phyloP scores from a whole-genome alignment of 2,797 vertebrate genomes.

The Galagoides demidoff region DNA sequence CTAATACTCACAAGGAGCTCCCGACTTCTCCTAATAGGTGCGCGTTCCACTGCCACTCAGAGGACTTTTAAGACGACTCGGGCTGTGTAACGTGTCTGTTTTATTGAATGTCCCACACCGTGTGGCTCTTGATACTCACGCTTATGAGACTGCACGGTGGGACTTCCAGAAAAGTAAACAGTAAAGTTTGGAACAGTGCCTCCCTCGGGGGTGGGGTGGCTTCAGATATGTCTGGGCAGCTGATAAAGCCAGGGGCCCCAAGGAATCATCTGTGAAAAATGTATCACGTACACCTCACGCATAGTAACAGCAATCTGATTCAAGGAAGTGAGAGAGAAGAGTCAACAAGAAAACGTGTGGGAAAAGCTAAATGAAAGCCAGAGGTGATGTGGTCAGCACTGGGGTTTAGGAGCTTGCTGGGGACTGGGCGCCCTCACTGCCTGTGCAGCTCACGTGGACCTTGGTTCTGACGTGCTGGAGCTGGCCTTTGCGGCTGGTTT shows the following conservation, averaged over 20 bases:
- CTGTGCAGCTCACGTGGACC: fast-evolving
- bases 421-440: fast-evolving
- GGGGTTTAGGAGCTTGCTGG: fast-evolving
- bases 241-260: fast-evolving
- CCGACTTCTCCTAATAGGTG: neutral
- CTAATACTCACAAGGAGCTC: neutral
- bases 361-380: neutral
- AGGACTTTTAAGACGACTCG: fast-evolving
- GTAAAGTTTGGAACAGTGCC: fast-evolving
- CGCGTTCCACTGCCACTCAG: fast-evolving
- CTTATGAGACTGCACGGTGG: fast-evolving
- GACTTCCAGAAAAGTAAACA: neutral
- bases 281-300: fast-evolving
- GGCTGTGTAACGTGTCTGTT: fast-evolving
- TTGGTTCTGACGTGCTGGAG: fast-evolving
- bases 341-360: neutral
- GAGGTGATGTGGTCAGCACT: fast-evolving
- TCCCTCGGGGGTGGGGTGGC: neutral
- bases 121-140: fast-evolving
- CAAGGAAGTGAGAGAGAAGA: neutral
- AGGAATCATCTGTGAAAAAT: fast-evolving
- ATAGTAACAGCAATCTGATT: neutral
- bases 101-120: fast-evolving
- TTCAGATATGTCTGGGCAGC: fast-evolving
- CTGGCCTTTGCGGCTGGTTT: neutral